Percentiles rank a stretch among this genome's conserved stretches.
These are phyloP conservation scores for Ficedula albicollis DNA, from an alignment of 2,797 vertebrate species.

Conservation along the genomic window DNA sequence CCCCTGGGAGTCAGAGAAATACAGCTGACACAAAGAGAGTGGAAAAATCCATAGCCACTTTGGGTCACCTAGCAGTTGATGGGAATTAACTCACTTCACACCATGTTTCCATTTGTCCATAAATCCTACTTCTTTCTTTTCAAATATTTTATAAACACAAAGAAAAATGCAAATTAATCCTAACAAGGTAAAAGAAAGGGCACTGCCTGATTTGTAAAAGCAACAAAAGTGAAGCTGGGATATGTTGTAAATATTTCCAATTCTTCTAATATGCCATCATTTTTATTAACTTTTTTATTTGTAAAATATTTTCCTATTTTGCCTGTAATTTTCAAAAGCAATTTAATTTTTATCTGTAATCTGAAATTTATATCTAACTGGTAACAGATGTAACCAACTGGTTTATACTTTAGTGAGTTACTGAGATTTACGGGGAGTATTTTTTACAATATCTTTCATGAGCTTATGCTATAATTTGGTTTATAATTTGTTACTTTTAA, in stretches of 20 bases:
- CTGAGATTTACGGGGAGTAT: conserved; percentile 67
- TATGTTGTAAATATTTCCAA: conserved; percentile 70
- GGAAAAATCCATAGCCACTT: conserved; percentile 54
- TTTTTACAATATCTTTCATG: conserved; percentile 65
- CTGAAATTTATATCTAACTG: conserved; percentile 76
- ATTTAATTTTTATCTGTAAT: conserved; percentile 75
- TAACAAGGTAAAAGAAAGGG: conserved; percentile 63
- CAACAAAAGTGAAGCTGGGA: conserved; percentile 44
- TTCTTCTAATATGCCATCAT: conserved; percentile 64
- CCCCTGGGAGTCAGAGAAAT: conserved; percentile 11
- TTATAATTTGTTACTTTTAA: conserved; percentile 73
- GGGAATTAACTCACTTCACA: conserved; percentile 55
- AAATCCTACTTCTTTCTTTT: conserved; percentile 58
- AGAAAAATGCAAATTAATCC: conserved; percentile 77
- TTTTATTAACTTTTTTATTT: conserved; percentile 71
- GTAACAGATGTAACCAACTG: conserved; percentile 75
- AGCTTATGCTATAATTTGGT: conserved; percentile 61
- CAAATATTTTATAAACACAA: conserved; percentile 58
- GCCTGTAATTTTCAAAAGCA: conserved; percentile 67
- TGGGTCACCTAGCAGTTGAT: conserved; percentile 41
- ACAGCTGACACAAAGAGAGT: conserved; percentile 3
- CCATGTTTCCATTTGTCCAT: conserved; percentile 54
- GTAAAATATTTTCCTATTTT: conserved; percentile 66
- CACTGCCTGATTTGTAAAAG: conserved; percentile 41
- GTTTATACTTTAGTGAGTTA: conserved; percentile 59